phyloP scores from a whole-genome alignment of 2,797 vertebrate species.

The Gila robusta region DNA sequence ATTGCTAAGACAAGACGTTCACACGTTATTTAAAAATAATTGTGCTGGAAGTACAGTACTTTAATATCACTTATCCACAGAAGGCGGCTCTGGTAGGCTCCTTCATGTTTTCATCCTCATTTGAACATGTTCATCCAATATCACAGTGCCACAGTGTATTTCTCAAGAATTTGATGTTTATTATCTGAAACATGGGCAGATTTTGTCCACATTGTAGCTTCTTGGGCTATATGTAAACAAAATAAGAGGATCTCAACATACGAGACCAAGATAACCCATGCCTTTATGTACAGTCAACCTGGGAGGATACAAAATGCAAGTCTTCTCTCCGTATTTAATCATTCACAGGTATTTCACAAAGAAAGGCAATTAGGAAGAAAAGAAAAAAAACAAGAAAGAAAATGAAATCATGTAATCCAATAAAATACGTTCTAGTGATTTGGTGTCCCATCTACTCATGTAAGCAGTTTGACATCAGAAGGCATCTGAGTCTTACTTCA shows the following conservation, averaged over 20 bases:
- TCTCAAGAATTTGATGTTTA: slow-evolving; percentile 43
- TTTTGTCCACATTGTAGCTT: slow-evolving; percentile 48
- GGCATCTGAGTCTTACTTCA: slow-evolving; percentile 28
- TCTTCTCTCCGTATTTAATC: slow-evolving; percentile 43
- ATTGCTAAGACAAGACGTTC: not conserved
- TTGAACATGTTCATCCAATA: slow-evolving; percentile 22
- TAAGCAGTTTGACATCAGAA: slow-evolving; percentile 46
- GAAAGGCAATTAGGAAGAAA: slow-evolving; percentile 43
- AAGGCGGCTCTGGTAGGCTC: not conserved
- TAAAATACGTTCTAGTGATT: slow-evolving; percentile 40
- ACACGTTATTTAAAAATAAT: not conserved
- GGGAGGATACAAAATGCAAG: slow-evolving; percentile 52
- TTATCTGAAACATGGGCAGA: slow-evolving; percentile 55
- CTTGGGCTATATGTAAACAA: slow-evolving; percentile 53
- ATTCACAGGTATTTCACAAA: slow-evolving; percentile 56
- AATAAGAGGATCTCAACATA: slow-evolving; percentile 54
- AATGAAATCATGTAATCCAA: slow-evolving; percentile 31
- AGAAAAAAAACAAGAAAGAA: not conserved
- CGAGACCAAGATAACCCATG: slow-evolving; percentile 53
- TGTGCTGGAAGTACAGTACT: not conserved
- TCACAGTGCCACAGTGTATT: slow-evolving; percentile 33
- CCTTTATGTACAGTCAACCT: slow-evolving; percentile 57
- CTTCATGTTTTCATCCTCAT: not conserved
- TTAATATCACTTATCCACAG: slow-evolving; percentile 11
- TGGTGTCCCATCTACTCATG: slow-evolving; percentile 42